Evolutionary conservation across 2,113 vertebrate genomes (phyloP).

Genomic region (Hemiscyllium ocellatum): DNA sequence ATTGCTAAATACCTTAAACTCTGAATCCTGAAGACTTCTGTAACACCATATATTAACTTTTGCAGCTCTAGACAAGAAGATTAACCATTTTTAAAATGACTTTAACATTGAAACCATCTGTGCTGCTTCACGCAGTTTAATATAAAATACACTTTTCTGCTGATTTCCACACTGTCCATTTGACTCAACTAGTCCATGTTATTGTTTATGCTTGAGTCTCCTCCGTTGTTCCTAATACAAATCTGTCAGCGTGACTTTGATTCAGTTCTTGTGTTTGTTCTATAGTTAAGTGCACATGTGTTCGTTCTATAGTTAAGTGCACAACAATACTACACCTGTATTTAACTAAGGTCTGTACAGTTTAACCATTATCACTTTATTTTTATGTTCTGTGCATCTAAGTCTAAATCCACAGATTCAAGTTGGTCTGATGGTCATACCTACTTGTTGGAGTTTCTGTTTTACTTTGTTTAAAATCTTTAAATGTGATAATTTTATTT

Average conservation of each 20-base stretch:
- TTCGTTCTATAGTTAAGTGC: no score
- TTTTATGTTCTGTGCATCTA: not conserved
- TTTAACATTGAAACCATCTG: not conserved
- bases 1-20: not conserved
- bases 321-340: no score
- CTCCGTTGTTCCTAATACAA: no score
- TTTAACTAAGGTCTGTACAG: no score
- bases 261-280: no score
- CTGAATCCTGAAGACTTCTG: not conserved
- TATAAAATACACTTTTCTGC: not conserved
- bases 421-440: not conserved
- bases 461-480: not conserved
- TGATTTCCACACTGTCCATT: not conserved
- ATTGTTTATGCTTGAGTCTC: no score
- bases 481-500: not conserved
- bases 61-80: not conserved
- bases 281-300: no score
- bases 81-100: not conserved
- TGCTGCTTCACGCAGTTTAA: not conserved
- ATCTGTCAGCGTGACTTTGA: no score
- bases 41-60: not conserved
- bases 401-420: not conserved
- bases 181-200: no score
- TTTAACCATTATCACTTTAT: no score
- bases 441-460: not conserved